Evolutionary conservation across 2,797 vertebrate genomes (phyloP).

Genomic region (Pteronotus mesoamericanus): DNA sequence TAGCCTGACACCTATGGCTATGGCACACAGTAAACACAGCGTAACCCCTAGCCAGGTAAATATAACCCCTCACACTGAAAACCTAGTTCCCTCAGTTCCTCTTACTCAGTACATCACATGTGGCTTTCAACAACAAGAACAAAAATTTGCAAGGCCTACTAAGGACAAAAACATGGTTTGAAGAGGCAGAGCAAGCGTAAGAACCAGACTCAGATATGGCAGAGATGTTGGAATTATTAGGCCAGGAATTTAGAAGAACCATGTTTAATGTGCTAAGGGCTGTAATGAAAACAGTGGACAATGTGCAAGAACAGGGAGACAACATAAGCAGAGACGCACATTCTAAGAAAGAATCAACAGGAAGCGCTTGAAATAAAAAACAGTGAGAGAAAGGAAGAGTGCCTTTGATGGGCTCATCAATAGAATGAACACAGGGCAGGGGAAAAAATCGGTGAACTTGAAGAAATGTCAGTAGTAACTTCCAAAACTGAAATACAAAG

Average conservation of each 20-base stretch:
- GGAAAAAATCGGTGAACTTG: neutral
- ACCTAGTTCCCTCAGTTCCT: neutral
- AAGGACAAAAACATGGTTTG: neutral
- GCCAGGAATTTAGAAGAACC: neutral
- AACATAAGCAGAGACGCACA: neutral
- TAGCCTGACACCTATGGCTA: neutral
- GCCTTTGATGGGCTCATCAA: neutral
- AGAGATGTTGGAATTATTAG: neutral
- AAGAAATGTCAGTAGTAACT: neutral
- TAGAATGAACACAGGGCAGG: neutral
- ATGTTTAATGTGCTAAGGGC: neutral
- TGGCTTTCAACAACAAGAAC: neutral
- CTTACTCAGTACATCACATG: neutral
- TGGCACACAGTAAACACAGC: neutral
- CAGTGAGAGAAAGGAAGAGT: neutral
- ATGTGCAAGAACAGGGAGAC: neutral
- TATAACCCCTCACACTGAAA: neutral
- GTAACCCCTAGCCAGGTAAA: neutral
- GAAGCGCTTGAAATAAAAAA: neutral
- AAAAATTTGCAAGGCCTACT: neutral
- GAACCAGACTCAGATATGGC: neutral
- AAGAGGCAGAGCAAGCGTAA: neutral
- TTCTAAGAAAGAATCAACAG: neutral
- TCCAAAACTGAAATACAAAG: neutral
- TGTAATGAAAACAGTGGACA: neutral